Conservation (phyloP, 2,797 vertebrate species). For the Acanthopagrus latus region DNA sequence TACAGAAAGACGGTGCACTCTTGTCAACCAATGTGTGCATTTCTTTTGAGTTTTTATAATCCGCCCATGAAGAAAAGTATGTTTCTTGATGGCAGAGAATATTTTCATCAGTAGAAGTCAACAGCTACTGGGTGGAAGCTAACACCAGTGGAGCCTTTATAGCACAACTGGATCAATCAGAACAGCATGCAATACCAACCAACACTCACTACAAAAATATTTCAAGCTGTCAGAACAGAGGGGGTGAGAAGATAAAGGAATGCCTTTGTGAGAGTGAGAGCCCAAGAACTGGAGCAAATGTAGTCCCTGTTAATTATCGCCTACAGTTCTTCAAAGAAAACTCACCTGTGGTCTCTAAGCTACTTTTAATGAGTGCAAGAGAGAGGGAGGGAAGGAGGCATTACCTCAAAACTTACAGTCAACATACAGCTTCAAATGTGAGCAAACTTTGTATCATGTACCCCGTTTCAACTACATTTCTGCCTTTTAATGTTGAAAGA, state of each 20-base stretch:
- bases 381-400: neutral
- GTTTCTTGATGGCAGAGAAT: neutral
- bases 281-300: neutral
- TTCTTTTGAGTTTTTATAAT: neutral
- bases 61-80: neutral
- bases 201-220: constrained; percentile 7
- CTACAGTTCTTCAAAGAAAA: constrained; percentile 27
- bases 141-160: constrained; percentile 12
- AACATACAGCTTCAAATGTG: constrained; percentile 3
- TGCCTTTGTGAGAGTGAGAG: neutral
- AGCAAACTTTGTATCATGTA: neutral
- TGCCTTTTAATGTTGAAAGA: constrained; percentile 1
- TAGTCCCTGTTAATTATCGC: constrained; percentile 37
- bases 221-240: constrained; percentile 22
- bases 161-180: constrained; percentile 22
- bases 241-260: neutral
- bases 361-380: constrained; percentile 46
- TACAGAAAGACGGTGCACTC: neutral
- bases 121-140: constrained; percentile 16
- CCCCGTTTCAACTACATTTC: neutral
- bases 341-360: constrained; percentile 44
- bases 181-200: neutral
- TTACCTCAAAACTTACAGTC: neutral
- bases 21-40: neutral
- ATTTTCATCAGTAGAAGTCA: constrained; percentile 7